Conservation (phyloP, 2,113 vertebrate species). For the Nematolebias whitei region DNA sequence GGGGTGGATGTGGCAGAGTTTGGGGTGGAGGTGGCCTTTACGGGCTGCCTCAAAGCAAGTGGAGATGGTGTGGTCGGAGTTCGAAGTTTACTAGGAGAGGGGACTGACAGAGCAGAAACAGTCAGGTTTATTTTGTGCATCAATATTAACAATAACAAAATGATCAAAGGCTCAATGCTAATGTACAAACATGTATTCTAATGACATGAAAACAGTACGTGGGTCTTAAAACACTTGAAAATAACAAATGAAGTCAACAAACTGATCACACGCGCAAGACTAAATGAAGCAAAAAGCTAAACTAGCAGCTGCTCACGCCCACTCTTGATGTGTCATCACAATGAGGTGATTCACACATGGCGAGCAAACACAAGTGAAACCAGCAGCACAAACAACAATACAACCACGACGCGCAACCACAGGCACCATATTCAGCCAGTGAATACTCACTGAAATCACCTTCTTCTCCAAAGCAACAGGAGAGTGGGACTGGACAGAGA, state of each 20-base stretch:
- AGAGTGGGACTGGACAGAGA: conserved; percentile 81
- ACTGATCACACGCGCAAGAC: conserved; percentile 7
- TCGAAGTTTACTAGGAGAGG: conserved; percentile 94
- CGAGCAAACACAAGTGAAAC: conserved; percentile 22
- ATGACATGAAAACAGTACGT: neutral
- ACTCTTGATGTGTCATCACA: conserved; percentile 24
- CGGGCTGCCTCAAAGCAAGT: conserved; percentile 90
- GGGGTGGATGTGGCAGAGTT: conserved; percentile 84
- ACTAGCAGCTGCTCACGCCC: conserved; percentile 7
- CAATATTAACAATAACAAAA: conserved; percentile 12
- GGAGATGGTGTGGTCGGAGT: conserved; percentile 91
- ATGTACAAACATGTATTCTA: neutral
- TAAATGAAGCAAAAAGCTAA: neutral
- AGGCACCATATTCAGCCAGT: conserved; percentile 68
- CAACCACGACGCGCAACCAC: conserved; percentile 56
- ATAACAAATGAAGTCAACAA: conserved; percentile 24
- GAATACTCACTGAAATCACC: conserved; percentile 85
- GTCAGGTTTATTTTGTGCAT: conserved; percentile 9
- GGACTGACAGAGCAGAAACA: conserved; percentile 82
- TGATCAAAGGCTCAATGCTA: conserved; percentile 34
- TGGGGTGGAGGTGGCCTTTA: conserved; percentile 90
- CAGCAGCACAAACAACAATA: conserved; percentile 50
- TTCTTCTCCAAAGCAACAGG: conserved; percentile 86
- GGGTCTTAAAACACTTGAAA: neutral
- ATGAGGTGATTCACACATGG: conserved; percentile 52